A percentile compares a stretch with the other conserved stretches of the same genome.
phyloP scores from a whole-genome alignment of 1,140 invertebrate species.

The Cydia amplana region DNA sequence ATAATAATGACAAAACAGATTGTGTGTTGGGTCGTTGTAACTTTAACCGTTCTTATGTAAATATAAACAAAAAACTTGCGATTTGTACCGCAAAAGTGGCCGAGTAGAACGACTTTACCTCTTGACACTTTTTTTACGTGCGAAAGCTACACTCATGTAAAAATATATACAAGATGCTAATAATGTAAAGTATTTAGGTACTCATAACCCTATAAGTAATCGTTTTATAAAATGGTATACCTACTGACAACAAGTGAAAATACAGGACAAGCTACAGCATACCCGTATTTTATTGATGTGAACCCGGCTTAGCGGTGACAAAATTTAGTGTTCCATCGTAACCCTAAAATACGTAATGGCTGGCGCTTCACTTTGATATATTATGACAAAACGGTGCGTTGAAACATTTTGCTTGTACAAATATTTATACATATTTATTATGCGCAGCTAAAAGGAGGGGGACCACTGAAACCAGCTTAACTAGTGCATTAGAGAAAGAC shows the following conservation, averaged over 20 bases:
- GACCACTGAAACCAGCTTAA: not conserved
- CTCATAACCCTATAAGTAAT: not conserved
- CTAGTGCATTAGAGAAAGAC: not conserved
- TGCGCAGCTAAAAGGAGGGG: not conserved
- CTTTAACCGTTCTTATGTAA: no score
- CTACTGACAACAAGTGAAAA: not conserved
- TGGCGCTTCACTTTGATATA: slow-evolving; percentile 28
- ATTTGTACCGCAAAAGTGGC: no score
- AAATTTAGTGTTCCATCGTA: slow-evolving; percentile 24
- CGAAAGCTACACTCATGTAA: no score
- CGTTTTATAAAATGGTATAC: not conserved
- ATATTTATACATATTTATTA: slow-evolving; percentile 27
- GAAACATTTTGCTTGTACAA: slow-evolving; percentile 29
- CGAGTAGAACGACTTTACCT: no score
- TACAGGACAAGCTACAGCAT: not conserved
- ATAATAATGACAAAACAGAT: no score
- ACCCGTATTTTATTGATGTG: slow-evolving; percentile 26
- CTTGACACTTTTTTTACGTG: no score
- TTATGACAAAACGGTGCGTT: slow-evolving; percentile 28
- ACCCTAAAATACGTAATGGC: slow-evolving; percentile 29
- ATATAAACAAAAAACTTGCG: no score
- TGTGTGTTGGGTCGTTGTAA: no score
- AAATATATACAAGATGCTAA: no score
- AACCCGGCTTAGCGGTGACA: slow-evolving; percentile 27
- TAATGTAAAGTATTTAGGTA: no score